These are phyloP conservation scores for Mionectes olivaceus DNA, from an alignment of 2,797 vertebrate genomes.

Conservation along the genomic window DNA sequence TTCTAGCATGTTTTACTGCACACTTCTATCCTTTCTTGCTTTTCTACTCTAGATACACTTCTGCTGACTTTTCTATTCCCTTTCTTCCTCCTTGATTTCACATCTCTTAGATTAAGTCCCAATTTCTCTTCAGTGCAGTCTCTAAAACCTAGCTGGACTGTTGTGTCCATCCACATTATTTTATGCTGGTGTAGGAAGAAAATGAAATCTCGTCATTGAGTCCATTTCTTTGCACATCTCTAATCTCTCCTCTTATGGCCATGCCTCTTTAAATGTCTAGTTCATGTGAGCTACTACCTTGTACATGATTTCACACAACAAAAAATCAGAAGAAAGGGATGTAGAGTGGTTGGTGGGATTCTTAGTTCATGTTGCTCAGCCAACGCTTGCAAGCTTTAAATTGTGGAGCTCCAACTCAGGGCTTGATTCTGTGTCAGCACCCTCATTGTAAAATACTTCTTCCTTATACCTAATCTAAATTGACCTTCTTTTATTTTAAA, in stretches of 20 bases:
- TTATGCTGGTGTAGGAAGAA: not conserved
- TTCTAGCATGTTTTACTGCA: not conserved
- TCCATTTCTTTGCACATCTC: not conserved
- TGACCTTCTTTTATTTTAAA: not conserved
- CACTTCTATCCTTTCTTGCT: not conserved
- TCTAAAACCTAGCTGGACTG: not conserved
- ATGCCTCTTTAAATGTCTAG: not conserved
- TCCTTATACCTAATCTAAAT: not conserved
- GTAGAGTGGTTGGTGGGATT: not conserved
- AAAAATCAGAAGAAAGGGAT: not conserved
- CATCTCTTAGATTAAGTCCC: not conserved
- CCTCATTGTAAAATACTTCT: not conserved
- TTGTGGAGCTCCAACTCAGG: not conserved
- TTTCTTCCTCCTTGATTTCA: not conserved
- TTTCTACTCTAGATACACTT: not conserved
- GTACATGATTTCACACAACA: not conserved
- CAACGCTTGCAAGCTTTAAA: not conserved
- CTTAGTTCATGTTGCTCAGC: not conserved
- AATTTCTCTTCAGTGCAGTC: not conserved
- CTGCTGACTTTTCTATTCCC: not conserved
- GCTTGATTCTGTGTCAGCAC: not conserved
- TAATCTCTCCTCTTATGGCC: not conserved
- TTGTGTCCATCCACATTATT: not conserved
- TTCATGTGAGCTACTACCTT: not conserved
- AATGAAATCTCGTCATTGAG: not conserved